Conservation (phyloP, 1,140 invertebrate species). For the Amyelois transitella region DNA sequence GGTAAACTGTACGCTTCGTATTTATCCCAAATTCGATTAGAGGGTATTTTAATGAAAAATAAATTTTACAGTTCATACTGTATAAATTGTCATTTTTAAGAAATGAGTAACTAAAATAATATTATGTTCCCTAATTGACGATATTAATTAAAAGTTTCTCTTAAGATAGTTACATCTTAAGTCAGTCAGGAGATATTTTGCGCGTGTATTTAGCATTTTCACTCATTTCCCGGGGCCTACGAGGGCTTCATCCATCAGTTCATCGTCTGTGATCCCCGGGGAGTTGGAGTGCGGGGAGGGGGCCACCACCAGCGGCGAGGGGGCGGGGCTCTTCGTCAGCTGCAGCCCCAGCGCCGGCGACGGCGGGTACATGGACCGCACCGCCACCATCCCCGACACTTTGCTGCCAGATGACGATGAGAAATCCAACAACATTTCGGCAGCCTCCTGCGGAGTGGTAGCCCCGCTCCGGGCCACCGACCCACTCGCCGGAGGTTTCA, state of each 20-base stretch:
- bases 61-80: too few relatives aligned
- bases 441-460: conserved; percentile 75
- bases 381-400: conserved; percentile 69
- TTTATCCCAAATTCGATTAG: too few relatives aligned
- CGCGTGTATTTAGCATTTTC: not conserved
- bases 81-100: too few relatives aligned
- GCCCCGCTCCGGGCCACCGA: conserved; percentile 53
- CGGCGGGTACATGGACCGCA: conserved; percentile 75
- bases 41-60: too few relatives aligned
- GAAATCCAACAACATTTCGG: conserved; percentile 79
- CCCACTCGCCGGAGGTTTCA: conserved; percentile 63
- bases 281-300: conserved; percentile 85
- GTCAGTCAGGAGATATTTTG: not conserved
- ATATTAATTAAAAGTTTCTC: not conserved
- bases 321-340: conserved; percentile 85
- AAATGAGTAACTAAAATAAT: too few relatives aligned
- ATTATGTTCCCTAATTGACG: not conserved
- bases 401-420: conserved; percentile 75
- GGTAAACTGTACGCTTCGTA: too few relatives aligned
- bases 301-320: conserved; percentile 79
- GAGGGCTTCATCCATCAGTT: conserved; percentile 91
- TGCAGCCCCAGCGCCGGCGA: conserved; percentile 84
- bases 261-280: conserved; percentile 89
- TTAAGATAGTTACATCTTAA: not conserved
- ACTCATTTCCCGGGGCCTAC: conserved; percentile 79